These are phyloP conservation scores for Malurus alboscapulatus DNA, from an alignment of 2,113 vertebrate genomes.

Conservation along the genomic window DNA sequence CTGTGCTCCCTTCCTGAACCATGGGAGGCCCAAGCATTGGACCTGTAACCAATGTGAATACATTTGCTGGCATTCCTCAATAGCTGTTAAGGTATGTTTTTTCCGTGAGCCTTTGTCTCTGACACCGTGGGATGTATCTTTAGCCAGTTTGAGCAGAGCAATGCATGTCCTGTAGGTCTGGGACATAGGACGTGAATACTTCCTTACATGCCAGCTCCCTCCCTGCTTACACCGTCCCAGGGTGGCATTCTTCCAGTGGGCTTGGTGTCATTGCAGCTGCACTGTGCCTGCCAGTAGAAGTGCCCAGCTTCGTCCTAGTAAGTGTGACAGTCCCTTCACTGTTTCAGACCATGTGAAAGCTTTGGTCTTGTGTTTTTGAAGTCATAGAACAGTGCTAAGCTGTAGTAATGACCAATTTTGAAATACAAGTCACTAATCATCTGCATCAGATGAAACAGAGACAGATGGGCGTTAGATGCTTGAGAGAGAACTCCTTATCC, in stretches of 20 bases:
- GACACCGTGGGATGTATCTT: not conserved
- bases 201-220: not conserved
- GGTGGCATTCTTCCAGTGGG: not conserved
- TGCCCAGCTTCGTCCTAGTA: not conserved
- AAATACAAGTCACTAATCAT: not conserved
- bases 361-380: not conserved
- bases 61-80: not conserved
- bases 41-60: fast-evolving
- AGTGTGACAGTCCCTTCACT: not conserved
- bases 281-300: not conserved
- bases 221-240: fast-evolving
- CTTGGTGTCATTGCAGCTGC: not conserved
- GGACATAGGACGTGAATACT: not conserved
- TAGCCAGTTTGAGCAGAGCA: not conserved
- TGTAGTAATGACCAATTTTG: not conserved
- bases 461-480: fast-evolving
- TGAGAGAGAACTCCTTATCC: not conserved
- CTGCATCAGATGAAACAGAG: not conserved
- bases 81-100: not conserved
- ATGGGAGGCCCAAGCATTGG: fast-evolving
- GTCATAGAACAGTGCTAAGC: not conserved
- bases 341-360: not conserved
- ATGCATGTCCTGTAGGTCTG: not conserved
- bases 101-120: not conserved
- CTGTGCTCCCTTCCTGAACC: fast-evolving